These are phyloP conservation scores for Dryoscopus gambensis DNA, from an alignment of 2,113 vertebrate species.

Conservation along the genomic window DNA sequence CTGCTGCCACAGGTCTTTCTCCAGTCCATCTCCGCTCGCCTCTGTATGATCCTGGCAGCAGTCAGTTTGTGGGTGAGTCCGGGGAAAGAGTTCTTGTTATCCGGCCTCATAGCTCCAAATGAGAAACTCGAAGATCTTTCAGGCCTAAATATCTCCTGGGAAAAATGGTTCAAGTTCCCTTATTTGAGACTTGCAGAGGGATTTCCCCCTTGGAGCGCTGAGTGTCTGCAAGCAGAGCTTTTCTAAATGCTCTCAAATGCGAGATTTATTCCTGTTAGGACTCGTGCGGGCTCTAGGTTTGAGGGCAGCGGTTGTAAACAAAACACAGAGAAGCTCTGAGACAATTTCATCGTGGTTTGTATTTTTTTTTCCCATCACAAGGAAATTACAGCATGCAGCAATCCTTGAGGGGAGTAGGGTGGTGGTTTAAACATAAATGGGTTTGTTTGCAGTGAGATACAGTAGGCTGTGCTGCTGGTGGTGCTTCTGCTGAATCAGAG, in stretches of 20 bases:
- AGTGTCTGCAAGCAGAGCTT: neutral
- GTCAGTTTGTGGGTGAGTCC: neutral
- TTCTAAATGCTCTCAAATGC: conserved; percentile 22
- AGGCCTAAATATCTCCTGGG: conserved; percentile 46
- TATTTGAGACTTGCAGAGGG: conserved; percentile 11
- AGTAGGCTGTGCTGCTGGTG: neutral
- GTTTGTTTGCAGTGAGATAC: neutral
- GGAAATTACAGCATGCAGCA: conserved; percentile 45
- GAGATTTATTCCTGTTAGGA: conserved; percentile 33
- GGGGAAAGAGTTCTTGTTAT: neutral
- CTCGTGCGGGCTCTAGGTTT: neutral
- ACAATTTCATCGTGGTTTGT: conserved; percentile 10
- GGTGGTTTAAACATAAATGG: neutral
- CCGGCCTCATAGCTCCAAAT: neutral
- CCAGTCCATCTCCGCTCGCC: neutral
- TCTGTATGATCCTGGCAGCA: neutral
- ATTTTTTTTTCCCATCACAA: neutral
- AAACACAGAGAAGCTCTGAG: conserved; percentile 10
- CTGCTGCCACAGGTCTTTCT: neutral
- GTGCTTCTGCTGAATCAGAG: conserved; percentile 31
- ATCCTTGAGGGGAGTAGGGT: neutral
- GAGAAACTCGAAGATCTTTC: conserved; percentile 18
- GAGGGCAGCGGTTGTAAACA: neutral
- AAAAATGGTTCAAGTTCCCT: conserved; percentile 7
- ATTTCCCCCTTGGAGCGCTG: neutral